Evolutionary conservation across 23 tunicate species (phyloP).

Genomic region (Pegea sp.): DNA sequence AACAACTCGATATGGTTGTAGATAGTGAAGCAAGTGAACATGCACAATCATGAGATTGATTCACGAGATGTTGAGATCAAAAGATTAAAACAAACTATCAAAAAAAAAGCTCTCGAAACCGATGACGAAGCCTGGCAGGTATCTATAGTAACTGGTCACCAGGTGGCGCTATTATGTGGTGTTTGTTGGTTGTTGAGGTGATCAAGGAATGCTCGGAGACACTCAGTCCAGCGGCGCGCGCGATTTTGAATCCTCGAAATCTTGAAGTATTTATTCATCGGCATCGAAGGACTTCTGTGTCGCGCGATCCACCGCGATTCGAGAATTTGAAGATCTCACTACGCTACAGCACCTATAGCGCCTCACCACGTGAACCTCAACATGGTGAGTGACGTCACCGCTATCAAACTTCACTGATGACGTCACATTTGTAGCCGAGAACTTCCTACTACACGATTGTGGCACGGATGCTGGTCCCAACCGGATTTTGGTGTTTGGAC

Average conservation of each 20-base stretch:
- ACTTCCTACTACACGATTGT: not conserved
- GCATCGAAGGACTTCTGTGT: not conserved
- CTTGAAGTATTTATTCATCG: not conserved
- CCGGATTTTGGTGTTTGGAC: not conserved
- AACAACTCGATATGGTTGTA: not conserved
- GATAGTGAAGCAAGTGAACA: not conserved
- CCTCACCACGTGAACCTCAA: too few relatives aligned
- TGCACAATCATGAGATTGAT: constrained; percentile 1
- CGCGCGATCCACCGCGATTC: not conserved
- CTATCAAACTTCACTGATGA: too few relatives aligned
- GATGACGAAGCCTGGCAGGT: not conserved
- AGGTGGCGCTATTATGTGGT: too few relatives aligned
- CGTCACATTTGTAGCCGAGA: too few relatives aligned
- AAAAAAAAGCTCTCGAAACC: not conserved
- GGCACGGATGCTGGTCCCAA: not conserved
- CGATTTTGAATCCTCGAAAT: not conserved
- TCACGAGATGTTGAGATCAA: not conserved
- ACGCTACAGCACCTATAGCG: not conserved
- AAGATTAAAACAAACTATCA: not conserved
- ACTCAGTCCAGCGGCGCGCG: not conserved
- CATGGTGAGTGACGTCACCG: too few relatives aligned
- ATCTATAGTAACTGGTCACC: too few relatives aligned
- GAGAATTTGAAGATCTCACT: not conserved
- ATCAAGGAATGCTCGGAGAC: not conserved
- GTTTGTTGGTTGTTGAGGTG: too few relatives aligned